Evolutionary conservation across 2,113 vertebrate genomes (phyloP).

Genomic region (Elgaria multicarinata): DNA sequence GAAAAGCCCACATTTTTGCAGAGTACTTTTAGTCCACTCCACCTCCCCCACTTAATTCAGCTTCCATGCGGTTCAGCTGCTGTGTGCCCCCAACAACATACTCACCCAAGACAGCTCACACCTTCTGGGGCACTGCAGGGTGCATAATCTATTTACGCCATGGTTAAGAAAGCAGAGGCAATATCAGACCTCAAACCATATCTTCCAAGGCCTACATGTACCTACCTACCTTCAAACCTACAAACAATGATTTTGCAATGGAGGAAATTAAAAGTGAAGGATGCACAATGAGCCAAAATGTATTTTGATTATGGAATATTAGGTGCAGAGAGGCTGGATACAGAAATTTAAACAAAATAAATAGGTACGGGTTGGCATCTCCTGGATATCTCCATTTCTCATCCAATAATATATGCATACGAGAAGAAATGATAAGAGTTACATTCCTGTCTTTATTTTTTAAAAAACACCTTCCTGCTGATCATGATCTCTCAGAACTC

Average conservation of each 20-base stretch:
- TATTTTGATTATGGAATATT: background rate
- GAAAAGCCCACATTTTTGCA: too few relatives aligned
- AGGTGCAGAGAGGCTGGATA: background rate
- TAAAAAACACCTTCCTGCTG: background rate
- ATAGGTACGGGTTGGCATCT: too few relatives aligned
- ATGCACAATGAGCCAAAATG: background rate
- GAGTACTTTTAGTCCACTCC: too few relatives aligned
- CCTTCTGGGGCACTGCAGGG: background rate
- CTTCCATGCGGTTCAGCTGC: too few relatives aligned
- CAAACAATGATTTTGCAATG: background rate
- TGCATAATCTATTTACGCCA: background rate
- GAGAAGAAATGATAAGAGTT: background rate
- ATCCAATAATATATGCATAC: background rate
- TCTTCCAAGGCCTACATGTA: background rate
- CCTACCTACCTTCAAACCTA: background rate
- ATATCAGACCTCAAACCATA: background rate
- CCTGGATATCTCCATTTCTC: background rate
- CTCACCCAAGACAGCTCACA: background rate
- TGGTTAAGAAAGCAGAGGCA: background rate
- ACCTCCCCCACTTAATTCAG: too few relatives aligned
- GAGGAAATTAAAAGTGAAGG: background rate
- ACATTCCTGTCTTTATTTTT: conserved; percentile 28
- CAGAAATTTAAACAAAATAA: background rate
- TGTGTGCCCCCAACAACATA: too few relatives aligned
- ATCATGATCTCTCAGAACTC: background rate